Percentiles rank a stretch among this genome's conserved stretches.
Evolutionary conservation across 2,888 invertebrate genomes (phyloP).

Genomic region (Gasteruption jaculator): DNA sequence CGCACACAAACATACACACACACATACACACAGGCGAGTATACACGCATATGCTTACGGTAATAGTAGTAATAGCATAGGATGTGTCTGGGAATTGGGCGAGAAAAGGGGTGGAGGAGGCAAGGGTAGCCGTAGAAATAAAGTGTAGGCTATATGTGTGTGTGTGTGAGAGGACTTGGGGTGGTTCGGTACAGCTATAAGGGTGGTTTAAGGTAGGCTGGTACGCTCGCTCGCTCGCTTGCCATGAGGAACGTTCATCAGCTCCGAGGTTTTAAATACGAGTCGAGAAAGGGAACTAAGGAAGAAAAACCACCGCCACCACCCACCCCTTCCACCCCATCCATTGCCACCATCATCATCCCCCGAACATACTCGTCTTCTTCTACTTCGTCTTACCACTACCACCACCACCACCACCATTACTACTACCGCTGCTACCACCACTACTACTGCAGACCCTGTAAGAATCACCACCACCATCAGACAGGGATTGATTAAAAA

Average conservation of each 20-base stretch:
- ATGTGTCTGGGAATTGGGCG: too few relatives aligned
- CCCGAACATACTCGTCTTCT: slow-evolving; percentile 17
- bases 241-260: slow-evolving; percentile 52
- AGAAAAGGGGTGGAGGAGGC: slow-evolving; percentile 17
- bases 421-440: slow-evolving; percentile 11
- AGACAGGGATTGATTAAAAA: slow-evolving; percentile 53
- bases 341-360: too few relatives aligned
- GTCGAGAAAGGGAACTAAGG: slow-evolving; percentile 47
- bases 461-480: slow-evolving; percentile 37
- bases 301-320: slow-evolving; percentile 20
- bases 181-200: slow-evolving; percentile 8
- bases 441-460: slow-evolving; percentile 10
- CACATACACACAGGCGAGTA: too few relatives aligned
- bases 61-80: too few relatives aligned
- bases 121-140: slow-evolving; percentile 16
- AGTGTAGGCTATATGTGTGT: slow-evolving; percentile 5
- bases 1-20: too few relatives aligned
- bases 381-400: slow-evolving; percentile 1
- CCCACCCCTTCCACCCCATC: slow-evolving; percentile 34
- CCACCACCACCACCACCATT: too few relatives aligned
- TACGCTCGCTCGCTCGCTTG: too few relatives aligned
- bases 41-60: too few relatives aligned
- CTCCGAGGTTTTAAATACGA: slow-evolving; percentile 53
- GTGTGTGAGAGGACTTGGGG: slow-evolving; percentile 11
- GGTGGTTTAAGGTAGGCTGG: too few relatives aligned